Base-by-base conservation (phyloP, 2,888 invertebrate genomes). In the Globia sparganii region DNA sequence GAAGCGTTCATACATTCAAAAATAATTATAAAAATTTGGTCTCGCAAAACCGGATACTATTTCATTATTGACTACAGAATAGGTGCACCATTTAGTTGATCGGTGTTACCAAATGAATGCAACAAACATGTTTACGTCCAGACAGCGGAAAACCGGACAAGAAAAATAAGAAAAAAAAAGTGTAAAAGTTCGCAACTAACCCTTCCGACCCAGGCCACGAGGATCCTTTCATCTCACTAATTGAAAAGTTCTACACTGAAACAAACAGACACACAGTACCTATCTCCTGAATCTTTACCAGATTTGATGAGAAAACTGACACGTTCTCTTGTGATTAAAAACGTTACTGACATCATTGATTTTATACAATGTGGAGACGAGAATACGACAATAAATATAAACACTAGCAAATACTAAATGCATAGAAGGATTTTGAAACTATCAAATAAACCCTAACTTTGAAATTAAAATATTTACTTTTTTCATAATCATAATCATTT, bases 171-270 rank as follows among this genome's bases (percentile, higher is more conserved):
- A 40, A 67, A 67, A 67, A 67, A 81, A 75, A 58, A 8, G 13
- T 37, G n/a, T 65, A 80, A 64, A 80, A 62, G 62, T 21, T 62
- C 66, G 49, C 40, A 67, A 67, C 56, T 77, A 77, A 71, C 73
- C 75, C 78, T 75, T 61, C 37, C 49, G 71, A 65, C 28, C 11
- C 58, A 56, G 65, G 43, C 75, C 56, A 37, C 62, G 70, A 25
- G 46, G 64, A 68, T 75, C 75, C 84, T 84, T 86, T 84, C 86
- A 84, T 84, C 68, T 73, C 75, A 62, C 71, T 84, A 86, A 84
- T 84, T 84, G 83, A 82, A 84, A 84, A 71, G 83, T 75, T 68
- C 82, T 71, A 53, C 83, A 70, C 70, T 59, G 53, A 81, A 65
- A 76, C 86, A 71, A 72, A 84, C 77, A 80, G 70, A 64, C 62